Base-by-base conservation (phyloP, 1,140 invertebrate genomes). In the Brachionus rotundiformis region DNA sequence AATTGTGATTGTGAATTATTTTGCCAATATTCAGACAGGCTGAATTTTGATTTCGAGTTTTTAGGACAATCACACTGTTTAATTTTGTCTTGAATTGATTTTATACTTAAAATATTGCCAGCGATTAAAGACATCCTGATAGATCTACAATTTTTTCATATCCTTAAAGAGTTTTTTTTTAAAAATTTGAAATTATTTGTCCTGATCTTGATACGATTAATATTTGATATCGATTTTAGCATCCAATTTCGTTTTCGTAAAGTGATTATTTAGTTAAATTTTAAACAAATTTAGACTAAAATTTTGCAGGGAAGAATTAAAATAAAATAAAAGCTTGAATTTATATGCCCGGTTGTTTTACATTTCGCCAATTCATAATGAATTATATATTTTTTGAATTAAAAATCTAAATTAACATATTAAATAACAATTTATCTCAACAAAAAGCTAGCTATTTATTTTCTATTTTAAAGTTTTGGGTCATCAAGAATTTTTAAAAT, bases 281-380 rank as follows among this genome's bases (percentile, higher is more conserved):
- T n/a, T n/a, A n/a, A n/a, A n/a, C n/a, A n/a, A n/a, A n/a, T n/a
- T n/a, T n/a, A n/a, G n/a, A n/a, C n/a, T n/a, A n/a, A n/a, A n/a
- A n/a, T n/a, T n/a, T 54, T 19, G 8, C 8, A 19, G 2, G 16
- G 13, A 33, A 36, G 19, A 16, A 68, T 16, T 36, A 36, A 33
- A 39, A 39, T 19, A 41, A 33, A 68, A 68, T 68, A 2, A 36
- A 16, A 36, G 6, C 33, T 68, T 19, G 16, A 33, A 36, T 68
- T 33, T 68, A 33, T 68, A 68, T 68, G 63, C 29, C 31, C 63
- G 63, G 63, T 36, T 68, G n/a, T 68, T 68, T 68, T 68, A 68
- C 63, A 68, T 68, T 68, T 68, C 33, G n/a, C 33, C 47, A 7
- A 54, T 54, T 36, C 27, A 68, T 36, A 16, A 68, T 63, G 61